Evolutionary conservation across 2,113 vertebrate species (phyloP).

Genomic region (Pollimyrus isidori): DNA sequence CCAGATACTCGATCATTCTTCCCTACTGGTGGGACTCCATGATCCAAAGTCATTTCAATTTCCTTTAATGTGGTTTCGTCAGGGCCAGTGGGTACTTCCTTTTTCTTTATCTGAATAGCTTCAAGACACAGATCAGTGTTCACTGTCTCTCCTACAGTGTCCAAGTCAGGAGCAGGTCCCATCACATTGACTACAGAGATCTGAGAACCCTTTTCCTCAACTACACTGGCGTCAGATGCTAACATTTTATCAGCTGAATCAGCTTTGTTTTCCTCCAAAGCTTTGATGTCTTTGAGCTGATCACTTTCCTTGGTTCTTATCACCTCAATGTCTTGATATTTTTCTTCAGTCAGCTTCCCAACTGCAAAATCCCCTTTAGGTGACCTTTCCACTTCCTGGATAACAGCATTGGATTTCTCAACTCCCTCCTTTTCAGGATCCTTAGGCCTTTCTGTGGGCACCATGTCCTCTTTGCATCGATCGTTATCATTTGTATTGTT

Average conservation of each 20-base stretch:
- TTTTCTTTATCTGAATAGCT: background rate
- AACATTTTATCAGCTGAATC: background rate
- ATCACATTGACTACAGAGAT: background rate
- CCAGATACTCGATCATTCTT: background rate
- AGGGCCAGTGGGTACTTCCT: background rate
- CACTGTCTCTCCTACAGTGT: conserved; percentile 15
- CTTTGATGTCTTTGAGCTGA: background rate
- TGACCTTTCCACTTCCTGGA: background rate
- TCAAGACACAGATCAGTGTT: background rate
- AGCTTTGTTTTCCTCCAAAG: background rate
- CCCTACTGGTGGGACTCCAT: background rate
- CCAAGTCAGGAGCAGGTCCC: background rate
- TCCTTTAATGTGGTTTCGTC: background rate
- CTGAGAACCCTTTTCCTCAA: background rate
- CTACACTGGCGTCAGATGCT: background rate
- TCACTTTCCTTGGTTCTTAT: background rate
- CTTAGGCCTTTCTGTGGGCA: conserved; percentile 13
- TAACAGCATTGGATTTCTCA: background rate
- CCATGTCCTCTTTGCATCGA: conserved; percentile 17
- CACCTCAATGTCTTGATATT: conserved; percentile 24
- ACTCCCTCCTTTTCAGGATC: background rate
- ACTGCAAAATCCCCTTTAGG: background rate
- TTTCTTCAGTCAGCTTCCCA: background rate
- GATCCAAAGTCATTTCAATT: background rate
- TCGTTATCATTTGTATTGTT: conserved; percentile 31